phyloP scores from a whole-genome alignment of 2,113 vertebrate genomes.

The Paratilapia polleni region DNA sequence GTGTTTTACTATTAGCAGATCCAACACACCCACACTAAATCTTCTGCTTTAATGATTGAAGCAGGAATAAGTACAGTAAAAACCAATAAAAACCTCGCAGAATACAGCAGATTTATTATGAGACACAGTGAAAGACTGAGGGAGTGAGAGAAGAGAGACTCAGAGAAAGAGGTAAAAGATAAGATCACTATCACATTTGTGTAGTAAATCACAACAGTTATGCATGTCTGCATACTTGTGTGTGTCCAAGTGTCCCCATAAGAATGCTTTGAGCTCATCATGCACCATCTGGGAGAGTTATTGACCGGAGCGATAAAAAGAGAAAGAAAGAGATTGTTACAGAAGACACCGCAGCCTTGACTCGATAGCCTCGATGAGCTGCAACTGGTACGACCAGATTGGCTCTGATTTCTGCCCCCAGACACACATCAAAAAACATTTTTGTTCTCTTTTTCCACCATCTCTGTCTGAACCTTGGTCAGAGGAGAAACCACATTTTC shows the following conservation, averaged over 20 bases:
- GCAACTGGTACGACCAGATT: slow-evolving; percentile 21
- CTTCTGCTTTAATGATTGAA: slow-evolving; percentile 61
- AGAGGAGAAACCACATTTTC: slow-evolving; percentile 6
- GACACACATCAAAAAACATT: neutral
- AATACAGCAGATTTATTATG: slow-evolving; percentile 55
- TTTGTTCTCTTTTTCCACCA: neutral
- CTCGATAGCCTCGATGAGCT: slow-evolving; percentile 33
- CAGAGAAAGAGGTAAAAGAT: slow-evolving; percentile 42
- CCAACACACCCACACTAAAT: slow-evolving; percentile 57
- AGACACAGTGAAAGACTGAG: neutral
- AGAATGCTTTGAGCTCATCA: slow-evolving; percentile 48
- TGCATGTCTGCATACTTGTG: neutral
- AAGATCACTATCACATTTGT: slow-evolving; percentile 50
- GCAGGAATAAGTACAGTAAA: slow-evolving; percentile 31
- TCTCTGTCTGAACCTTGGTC: neutral
- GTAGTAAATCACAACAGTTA: slow-evolving; percentile 53
- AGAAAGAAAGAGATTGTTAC: slow-evolving; percentile 28
- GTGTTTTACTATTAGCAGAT: slow-evolving; percentile 22
- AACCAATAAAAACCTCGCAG: slow-evolving; percentile 61
- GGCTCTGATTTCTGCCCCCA: neutral
- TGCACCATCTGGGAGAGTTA: slow-evolving; percentile 42
- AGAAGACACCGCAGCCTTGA: slow-evolving; percentile 31
- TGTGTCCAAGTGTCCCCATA: neutral
- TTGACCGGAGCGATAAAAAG: neutral
- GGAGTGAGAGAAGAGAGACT: neutral